These are phyloP conservation scores for Sturmia bella DNA, from an alignment of 2,888 invertebrate genomes.

Conservation along the genomic window DNA sequence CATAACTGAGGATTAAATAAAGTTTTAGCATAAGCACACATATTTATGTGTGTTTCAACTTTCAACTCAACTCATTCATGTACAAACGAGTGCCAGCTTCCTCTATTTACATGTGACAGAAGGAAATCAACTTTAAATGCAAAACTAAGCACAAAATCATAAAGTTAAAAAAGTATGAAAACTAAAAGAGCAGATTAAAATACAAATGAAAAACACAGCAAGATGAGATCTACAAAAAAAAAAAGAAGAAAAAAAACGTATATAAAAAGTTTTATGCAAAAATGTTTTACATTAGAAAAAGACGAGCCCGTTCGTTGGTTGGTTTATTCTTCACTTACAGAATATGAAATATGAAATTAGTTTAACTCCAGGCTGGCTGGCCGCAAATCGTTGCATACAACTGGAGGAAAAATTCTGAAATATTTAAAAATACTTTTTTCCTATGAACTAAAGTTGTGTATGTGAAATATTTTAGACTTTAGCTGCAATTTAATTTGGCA, in stretches of 20 bases:
- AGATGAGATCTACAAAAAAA: background rate
- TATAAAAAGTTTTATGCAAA: background rate
- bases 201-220: slow-evolving; percentile 13
- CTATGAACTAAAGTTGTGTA: background rate
- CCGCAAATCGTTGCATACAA: slow-evolving; percentile 52
- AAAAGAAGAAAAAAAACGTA: background rate
- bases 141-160: slow-evolving; percentile 27
- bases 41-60: background rate
- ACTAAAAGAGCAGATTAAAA: slow-evolving; percentile 37
- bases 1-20: slow-evolving; percentile 3
- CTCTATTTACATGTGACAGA: slow-evolving; percentile 46
- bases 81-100: slow-evolving; percentile 3
- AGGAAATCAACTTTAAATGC: slow-evolving; percentile 63
- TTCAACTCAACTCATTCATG: background rate
- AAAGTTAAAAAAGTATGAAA: slow-evolving; percentile 26
- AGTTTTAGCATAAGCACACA: background rate
- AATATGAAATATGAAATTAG: slow-evolving; percentile 36
- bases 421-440: background rate
- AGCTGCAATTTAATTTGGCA: background rate
- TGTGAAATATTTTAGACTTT: background rate
- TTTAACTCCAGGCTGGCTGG: slow-evolving; percentile 52
- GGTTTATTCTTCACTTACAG: slow-evolving; percentile 16
- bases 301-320: background rate
- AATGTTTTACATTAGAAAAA: background rate
- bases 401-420: slow-evolving; percentile 5